Conservation (phyloP, 2,113 vertebrate genomes). For the Pterocles burchelli region DNA sequence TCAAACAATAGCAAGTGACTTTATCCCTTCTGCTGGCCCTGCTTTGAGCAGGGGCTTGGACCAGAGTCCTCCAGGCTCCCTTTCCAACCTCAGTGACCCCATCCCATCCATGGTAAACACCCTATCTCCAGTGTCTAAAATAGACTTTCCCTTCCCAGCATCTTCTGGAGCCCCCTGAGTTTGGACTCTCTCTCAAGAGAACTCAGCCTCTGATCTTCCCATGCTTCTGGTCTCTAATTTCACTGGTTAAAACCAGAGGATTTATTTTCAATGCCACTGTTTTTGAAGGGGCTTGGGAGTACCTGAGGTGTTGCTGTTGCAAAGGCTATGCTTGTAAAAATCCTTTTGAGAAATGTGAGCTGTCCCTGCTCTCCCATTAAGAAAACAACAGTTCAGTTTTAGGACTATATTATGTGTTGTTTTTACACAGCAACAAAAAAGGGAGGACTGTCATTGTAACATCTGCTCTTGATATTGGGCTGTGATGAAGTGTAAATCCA, state of each 20-base stretch:
- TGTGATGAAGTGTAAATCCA: constrained; percentile 22
- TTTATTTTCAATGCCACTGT: background rate
- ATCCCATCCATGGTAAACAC: background rate
- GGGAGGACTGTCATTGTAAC: background rate
- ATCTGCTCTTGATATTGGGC: background rate
- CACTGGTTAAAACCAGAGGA: background rate
- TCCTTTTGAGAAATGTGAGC: background rate
- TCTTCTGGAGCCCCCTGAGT: background rate
- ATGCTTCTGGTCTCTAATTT: background rate
- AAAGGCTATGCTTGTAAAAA: background rate
- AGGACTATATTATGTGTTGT: background rate
- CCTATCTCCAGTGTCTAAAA: background rate
- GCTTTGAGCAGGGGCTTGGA: background rate
- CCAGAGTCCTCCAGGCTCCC: background rate
- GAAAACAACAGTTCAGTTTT: background rate
- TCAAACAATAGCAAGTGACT: background rate
- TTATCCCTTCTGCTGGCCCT: background rate
- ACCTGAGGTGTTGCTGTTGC: background rate
- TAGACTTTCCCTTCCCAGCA: background rate
- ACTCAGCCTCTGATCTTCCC: background rate
- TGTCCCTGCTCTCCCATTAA: background rate
- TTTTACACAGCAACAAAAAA: background rate
- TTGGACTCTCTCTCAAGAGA: background rate
- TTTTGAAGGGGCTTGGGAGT: background rate
- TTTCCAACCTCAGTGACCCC: background rate